Evolutionary conservation across 2,888 invertebrate genomes (phyloP), one percentile per base, ranked within the genome.

Genomic region (Boloria selene): DNA sequence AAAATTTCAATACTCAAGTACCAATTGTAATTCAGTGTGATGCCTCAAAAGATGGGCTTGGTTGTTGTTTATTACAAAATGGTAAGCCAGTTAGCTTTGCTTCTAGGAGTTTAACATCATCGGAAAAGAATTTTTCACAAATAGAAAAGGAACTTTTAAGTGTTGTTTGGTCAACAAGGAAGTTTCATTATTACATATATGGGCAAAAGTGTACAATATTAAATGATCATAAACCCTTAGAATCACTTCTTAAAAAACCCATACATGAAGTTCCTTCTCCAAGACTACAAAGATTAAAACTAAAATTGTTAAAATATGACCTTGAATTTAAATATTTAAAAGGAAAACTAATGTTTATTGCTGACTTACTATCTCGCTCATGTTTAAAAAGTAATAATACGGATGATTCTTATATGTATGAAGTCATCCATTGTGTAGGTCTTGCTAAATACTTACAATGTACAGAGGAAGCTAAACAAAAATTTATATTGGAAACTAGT

Each of bases 111-210:
- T 26, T 74, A 13, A 71, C 67, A 4, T 38, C 67, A 4, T 38
- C 67, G 13, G 67, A 67, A 26, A 22, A 44, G 14, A 61, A 62
- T 42, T 69, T 67, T 50, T 74, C 81, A 4, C 82, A 86, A 73
- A 82, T 86, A 7, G 82, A 86, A 72, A 84, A 84, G 67, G 81
- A 85, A 70, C 64, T 80, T 3, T 70, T 84, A 54, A 80, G 81
- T 31, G 77, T 80, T 13, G 75, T 75, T 4, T 79, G 78, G 69
- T 77, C 79, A 4, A 75, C 74, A 50, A 70, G 75, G 64, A 80
- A 69, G 17, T 84, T 83, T 72, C 78, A 81, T 72, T 75, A 75
- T 49, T 79, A 73, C 70, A 70, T 78, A 5, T 77, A 74, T 73
- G 77, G 78, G 4, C 55, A 71, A 16, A 61, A 66, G 45, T 56